Conservation (phyloP, 2,797 vertebrate species). For the Dendrocincla tyrannina region DNA sequence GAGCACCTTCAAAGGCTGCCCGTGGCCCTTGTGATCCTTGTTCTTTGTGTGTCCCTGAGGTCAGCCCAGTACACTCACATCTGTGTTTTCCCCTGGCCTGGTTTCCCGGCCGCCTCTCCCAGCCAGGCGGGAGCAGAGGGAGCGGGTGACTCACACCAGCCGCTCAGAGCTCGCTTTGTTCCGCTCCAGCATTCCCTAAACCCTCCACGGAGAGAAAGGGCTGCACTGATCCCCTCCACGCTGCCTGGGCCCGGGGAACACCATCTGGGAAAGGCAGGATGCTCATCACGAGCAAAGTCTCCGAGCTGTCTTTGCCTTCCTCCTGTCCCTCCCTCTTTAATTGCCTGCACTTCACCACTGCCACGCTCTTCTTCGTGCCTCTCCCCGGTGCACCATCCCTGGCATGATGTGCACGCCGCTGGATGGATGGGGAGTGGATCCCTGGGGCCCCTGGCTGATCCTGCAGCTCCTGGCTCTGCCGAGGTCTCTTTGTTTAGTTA, state of each 20-base stretch:
- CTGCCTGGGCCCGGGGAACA: background rate
- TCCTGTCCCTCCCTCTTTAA: background rate
- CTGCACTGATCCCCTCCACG: background rate
- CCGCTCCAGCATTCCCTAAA: background rate
- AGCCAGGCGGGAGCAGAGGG: conserved; percentile 4
- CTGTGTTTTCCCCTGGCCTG: conserved; percentile 57
- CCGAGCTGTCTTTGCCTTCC: background rate
- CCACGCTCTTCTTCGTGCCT: background rate
- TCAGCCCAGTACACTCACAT: conserved; percentile 37
- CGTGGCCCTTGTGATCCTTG: background rate
- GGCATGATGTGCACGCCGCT: background rate
- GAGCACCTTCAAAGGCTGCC: conserved; percentile 21
- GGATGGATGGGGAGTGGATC: background rate
- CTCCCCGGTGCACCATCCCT: background rate
- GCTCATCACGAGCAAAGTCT: background rate
- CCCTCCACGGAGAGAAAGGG: background rate
- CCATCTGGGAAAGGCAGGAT: background rate
- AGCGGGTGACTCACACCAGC: conserved; percentile 32
- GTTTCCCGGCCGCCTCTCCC: background rate
- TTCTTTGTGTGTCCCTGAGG: background rate
- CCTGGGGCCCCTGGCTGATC: background rate
- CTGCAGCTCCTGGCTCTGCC: background rate
- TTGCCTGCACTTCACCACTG: background rate
- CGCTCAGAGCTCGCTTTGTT: conserved; percentile 54
- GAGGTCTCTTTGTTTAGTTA: conserved; percentile 25